phyloP scores from a whole-genome alignment of 1,140 invertebrate species.

The Stegodyphus mimosarum region DNA sequence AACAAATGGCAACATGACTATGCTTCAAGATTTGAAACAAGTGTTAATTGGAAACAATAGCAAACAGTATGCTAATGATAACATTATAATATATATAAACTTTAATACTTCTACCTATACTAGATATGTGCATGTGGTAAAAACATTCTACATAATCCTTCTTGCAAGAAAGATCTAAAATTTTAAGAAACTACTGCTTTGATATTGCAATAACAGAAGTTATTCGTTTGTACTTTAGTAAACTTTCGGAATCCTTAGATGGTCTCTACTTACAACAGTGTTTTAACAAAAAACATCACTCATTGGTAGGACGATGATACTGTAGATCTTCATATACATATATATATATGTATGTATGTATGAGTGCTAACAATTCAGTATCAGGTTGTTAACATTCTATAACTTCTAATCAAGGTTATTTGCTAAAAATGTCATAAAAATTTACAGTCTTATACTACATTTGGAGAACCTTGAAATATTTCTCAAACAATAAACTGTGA shows the following conservation, averaged over 20 bases:
- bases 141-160: conserved; percentile 57
- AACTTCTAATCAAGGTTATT: conserved; percentile 58
- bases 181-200: conserved; percentile 60
- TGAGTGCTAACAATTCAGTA: conserved; percentile 55
- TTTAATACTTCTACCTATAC: conserved; percentile 60
- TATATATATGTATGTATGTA: conserved; percentile 8
- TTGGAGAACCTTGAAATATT: conserved; percentile 24
- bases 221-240: conserved; percentile 61
- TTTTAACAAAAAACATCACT: conserved; percentile 57
- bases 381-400: conserved; percentile 57
- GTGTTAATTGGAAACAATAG: conserved; percentile 51
- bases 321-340: conserved; percentile 49
- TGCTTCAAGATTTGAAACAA: conserved; percentile 55
- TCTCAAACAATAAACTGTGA: conserved; percentile 34
- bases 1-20: conserved; percentile 57
- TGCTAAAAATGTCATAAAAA: conserved; percentile 55
- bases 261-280: conserved; percentile 51
- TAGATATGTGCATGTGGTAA: conserved; percentile 61
- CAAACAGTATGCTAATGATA: conserved; percentile 58
- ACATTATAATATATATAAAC: conserved; percentile 61
- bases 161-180: conserved; percentile 56
- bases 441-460: conserved; percentile 51
- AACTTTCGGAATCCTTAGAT: conserved; percentile 48
- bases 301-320: conserved; percentile 59
- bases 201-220: conserved; percentile 61